Evolutionary conservation across 1,140 invertebrate species (phyloP).

Genomic region (Helicorthomorpha holstii): DNA sequence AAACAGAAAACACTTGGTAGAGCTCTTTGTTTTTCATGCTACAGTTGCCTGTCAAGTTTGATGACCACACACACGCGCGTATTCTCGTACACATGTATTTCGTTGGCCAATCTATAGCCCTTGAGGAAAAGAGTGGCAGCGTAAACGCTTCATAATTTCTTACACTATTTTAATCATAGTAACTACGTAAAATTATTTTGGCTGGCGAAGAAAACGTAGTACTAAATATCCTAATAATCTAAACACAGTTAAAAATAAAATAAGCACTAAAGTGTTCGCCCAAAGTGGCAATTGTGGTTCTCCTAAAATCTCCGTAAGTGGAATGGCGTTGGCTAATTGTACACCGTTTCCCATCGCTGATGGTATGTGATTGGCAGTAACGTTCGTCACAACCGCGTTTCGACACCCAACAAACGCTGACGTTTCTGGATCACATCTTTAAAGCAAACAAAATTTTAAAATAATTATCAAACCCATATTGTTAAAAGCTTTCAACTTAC

Average conservation of each 20-base stretch:
- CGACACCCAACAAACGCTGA: conserved; percentile 47
- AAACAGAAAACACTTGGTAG: too few relatives aligned
- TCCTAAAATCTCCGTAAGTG: background rate
- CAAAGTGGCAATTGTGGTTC: conserved; percentile 40
- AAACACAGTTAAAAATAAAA: conserved; percentile 53
- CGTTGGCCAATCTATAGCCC: too few relatives aligned
- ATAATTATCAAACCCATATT: background rate
- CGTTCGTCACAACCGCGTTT: conserved; percentile 26
- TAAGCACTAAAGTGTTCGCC: conserved; percentile 54
- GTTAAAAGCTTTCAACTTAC: conserved; percentile 31
- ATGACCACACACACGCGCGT: too few relatives aligned
- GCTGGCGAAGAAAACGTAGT: conserved; percentile 48
- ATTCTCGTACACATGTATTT: too few relatives aligned
- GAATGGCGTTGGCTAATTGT: background rate
- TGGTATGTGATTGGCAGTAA: conserved; percentile 49
- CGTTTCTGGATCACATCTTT: conserved; percentile 40
- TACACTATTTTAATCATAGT: too few relatives aligned
- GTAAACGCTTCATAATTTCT: too few relatives aligned
- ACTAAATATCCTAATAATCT: conserved; percentile 55
- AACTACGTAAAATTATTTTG: too few relatives aligned
- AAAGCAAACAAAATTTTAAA: conserved; percentile 12
- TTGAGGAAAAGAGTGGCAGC: too few relatives aligned
- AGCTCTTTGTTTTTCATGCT: too few relatives aligned
- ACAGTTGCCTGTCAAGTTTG: too few relatives aligned
- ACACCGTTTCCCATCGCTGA: conserved; percentile 44